phyloP scores from a whole-genome alignment of 1,140 invertebrate species.

The Armadillidium nasatum region DNA sequence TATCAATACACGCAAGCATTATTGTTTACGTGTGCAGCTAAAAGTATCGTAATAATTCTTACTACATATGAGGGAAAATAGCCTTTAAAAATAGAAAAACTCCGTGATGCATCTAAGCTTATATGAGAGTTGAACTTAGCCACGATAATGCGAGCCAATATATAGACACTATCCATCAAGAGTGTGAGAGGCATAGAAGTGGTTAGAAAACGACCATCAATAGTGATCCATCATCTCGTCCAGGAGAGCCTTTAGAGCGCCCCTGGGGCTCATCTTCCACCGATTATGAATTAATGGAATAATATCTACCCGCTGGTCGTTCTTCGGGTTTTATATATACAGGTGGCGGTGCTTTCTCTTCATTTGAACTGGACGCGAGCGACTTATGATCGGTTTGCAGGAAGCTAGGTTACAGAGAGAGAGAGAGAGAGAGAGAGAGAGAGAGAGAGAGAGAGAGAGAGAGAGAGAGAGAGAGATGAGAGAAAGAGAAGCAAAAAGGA shows the following conservation, averaged over 20 bases:
- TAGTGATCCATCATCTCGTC: constrained; percentile 5
- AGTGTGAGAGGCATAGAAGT: constrained; percentile 1
- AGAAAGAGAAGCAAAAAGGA: background rate
- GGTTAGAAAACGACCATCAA: background rate
- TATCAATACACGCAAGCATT: no score
- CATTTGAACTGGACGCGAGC: background rate
- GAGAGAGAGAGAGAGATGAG: no score
- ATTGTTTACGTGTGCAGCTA: no score
- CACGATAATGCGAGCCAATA: constrained; percentile 4
- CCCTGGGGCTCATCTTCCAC: background rate
- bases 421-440: background rate
- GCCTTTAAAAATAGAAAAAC: no score
- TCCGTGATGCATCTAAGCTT: no score
- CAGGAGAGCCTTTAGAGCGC: background rate
- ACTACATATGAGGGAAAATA: no score
- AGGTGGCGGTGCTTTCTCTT: background rate
- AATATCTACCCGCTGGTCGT: background rate
- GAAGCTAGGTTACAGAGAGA: no score
- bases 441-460: background rate
- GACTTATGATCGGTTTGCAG: background rate
- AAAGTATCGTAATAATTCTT: no score
- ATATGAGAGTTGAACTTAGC: background rate
- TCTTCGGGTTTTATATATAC: background rate
- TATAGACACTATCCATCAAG: background rate
- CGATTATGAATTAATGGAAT: constrained; percentile 13